Conservation (phyloP, 2,797 vertebrate species). For the Chanos chanos region DNA sequence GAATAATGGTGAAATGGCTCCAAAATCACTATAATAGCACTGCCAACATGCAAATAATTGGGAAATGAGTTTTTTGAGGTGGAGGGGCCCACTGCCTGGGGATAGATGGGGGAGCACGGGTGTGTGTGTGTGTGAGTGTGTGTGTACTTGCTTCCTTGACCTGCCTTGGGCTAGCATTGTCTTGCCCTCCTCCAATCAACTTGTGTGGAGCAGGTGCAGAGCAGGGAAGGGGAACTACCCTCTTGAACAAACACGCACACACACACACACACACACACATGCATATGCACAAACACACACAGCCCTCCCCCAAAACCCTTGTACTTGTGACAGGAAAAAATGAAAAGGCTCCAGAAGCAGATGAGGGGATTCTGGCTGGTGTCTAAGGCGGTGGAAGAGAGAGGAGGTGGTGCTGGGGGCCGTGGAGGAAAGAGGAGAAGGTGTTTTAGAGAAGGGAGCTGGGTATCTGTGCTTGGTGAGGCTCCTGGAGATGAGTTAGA, state of each 20-base stretch:
- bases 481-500: slow-evolving; percentile 36
- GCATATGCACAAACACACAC: slow-evolving; percentile 9
- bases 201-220: slow-evolving; percentile 41
- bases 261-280: background rate
- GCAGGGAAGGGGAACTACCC: slow-evolving; percentile 30
- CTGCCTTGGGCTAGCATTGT: slow-evolving; percentile 37
- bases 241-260: slow-evolving; percentile 31
- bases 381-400: slow-evolving; percentile 8
- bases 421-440: slow-evolving; percentile 5
- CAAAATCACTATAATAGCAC: slow-evolving; percentile 55
- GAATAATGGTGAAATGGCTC: slow-evolving; percentile 41
- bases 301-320: background rate
- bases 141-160: slow-evolving; percentile 14
- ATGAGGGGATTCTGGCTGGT: slow-evolving; percentile 29
- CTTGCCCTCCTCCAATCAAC: slow-evolving; percentile 39
- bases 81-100: slow-evolving; percentile 27
- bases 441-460: slow-evolving; percentile 29
- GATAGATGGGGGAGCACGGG: background rate
- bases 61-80: slow-evolving; percentile 51
- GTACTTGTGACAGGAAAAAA: slow-evolving; percentile 31
- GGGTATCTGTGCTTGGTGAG: slow-evolving; percentile 21
- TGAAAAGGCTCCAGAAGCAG: slow-evolving; percentile 36
- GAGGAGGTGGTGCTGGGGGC: slow-evolving; percentile 1
- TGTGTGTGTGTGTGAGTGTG: background rate
- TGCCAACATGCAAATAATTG: slow-evolving; percentile 65